Evolutionary conservation across 2,888 invertebrate genomes (phyloP).

Genomic region (Thymelicus sylvestris): DNA sequence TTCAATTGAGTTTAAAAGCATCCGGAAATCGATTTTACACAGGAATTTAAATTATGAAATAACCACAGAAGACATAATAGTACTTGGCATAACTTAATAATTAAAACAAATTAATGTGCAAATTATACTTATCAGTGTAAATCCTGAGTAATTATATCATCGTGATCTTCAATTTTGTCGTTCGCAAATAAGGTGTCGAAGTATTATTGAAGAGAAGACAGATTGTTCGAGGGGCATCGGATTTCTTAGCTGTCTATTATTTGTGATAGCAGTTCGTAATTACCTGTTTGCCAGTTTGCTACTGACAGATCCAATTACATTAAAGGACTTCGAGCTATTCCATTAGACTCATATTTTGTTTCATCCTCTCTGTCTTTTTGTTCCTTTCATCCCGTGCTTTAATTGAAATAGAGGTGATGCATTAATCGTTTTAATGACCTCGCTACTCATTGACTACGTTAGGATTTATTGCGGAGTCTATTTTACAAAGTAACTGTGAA

Average conservation of each 20-base stretch:
- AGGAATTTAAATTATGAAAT: too few relatives aligned
- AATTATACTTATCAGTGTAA: neutral
- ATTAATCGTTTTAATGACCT: slow-evolving; percentile 15
- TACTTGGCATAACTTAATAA: too few relatives aligned
- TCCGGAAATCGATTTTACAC: too few relatives aligned
- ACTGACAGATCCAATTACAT: slow-evolving; percentile 81
- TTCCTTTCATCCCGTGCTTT: slow-evolving; percentile 14
- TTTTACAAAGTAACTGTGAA: slow-evolving; percentile 5
- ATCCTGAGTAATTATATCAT: neutral
- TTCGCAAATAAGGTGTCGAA: slow-evolving; percentile 35
- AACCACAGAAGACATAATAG: too few relatives aligned
- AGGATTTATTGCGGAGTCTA: slow-evolving; percentile 10
- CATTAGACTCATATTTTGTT: slow-evolving; percentile 64
- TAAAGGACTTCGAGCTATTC: slow-evolving; percentile 69
- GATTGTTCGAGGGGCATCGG: slow-evolving; percentile 50
- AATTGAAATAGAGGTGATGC: slow-evolving; percentile 17
- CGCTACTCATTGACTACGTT: slow-evolving; percentile 9
- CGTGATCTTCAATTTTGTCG: slow-evolving; percentile 27
- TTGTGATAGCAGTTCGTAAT: slow-evolving; percentile 73
- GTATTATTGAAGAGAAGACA: slow-evolving; percentile 36
- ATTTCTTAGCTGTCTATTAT: slow-evolving; percentile 68
- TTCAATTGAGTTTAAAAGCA: too few relatives aligned
- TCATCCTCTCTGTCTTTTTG: slow-evolving; percentile 40
- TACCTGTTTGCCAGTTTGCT: slow-evolving; percentile 79
- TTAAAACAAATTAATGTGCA: neutral